A percentile compares a stretch with the other conserved stretches of the same genome.
Evolutionary conservation across 1,140 invertebrate species (phyloP).

Genomic region (Hormaphis cornu): DNA sequence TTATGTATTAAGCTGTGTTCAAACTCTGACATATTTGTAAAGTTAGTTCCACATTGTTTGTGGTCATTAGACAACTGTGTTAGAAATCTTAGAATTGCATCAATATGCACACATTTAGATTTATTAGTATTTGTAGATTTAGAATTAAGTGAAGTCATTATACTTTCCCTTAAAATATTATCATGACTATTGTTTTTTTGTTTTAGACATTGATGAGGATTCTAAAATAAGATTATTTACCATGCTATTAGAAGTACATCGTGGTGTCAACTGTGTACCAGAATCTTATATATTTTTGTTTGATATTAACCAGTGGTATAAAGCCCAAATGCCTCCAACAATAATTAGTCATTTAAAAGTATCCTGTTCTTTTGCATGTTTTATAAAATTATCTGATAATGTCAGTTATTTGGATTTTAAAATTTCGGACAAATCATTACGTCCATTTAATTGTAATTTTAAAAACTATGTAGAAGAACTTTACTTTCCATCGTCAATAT

Average conservation of each 20-base stretch:
- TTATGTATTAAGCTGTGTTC: no score
- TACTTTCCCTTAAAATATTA: no score
- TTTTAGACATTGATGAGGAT: conserved; percentile 13
- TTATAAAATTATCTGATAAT: conserved; percentile 14
- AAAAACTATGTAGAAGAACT: conserved; percentile 25
- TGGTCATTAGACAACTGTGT: no score
- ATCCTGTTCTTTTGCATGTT: conserved; percentile 15
- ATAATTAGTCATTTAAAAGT: conserved; percentile 20
- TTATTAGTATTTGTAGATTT: no score
- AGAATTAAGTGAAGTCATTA: no score
- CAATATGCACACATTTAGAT: no score
- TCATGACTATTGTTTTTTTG: not conserved
- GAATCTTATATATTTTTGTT: conserved; percentile 54
- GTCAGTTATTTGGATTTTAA: conserved; percentile 19
- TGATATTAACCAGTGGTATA: conserved; percentile 92
- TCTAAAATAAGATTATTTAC: conserved; percentile 26
- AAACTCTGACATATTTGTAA: no score
- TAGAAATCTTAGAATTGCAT: no score
- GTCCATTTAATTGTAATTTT: conserved; percentile 10
- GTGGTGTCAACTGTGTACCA: not conserved
- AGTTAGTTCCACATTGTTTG: no score
- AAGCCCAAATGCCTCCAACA: conserved; percentile 78
- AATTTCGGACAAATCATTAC: not conserved
- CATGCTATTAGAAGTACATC: conserved; percentile 9
- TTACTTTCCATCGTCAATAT: conserved; percentile 28